Evolutionary conservation across 2,888 invertebrate species (phyloP).

Genomic region (Eupithecia centaureata): DNA sequence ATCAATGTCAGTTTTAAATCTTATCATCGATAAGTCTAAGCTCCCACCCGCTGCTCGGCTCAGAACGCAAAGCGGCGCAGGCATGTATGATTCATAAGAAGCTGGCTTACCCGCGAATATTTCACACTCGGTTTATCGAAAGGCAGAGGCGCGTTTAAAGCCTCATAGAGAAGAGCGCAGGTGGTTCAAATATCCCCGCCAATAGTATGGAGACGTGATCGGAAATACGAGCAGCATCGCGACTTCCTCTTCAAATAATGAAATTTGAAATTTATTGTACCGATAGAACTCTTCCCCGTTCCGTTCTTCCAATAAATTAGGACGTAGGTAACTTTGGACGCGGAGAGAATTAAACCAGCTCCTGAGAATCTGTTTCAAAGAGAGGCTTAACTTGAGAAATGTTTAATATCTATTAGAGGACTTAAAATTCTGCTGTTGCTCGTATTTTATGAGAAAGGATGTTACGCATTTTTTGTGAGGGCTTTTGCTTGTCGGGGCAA

Average conservation of each 20-base stretch:
- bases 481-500: conserved; percentile 7
- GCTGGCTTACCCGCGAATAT: conserved; percentile 77
- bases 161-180: conserved; percentile 81
- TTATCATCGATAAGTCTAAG: neutral
- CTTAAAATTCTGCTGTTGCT: conserved; percentile 38
- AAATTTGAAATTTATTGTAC: conserved; percentile 81
- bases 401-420: conserved; percentile 52
- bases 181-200: conserved; percentile 81
- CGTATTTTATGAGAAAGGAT: conserved; percentile 28
- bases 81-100: conserved; percentile 82
- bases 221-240: conserved; percentile 77
- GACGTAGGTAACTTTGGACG: conserved; percentile 58
- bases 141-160: conserved; percentile 77
- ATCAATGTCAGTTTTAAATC: neutral
- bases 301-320: conserved; percentile 73
- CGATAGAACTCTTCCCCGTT: conserved; percentile 68
- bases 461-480: conserved; percentile 2
- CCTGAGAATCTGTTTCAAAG: conserved; percentile 54
- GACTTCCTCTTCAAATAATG: conserved; percentile 82
- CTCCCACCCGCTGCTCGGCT: conserved; percentile 1
- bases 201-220: conserved; percentile 81
- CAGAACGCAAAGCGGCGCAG: conserved; percentile 31
- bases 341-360: conserved; percentile 58
- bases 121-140: conserved; percentile 81
- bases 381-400: conserved; percentile 51